Base-by-base conservation (phyloP, 2,797 vertebrate species). In the Characodon lateralis region DNA sequence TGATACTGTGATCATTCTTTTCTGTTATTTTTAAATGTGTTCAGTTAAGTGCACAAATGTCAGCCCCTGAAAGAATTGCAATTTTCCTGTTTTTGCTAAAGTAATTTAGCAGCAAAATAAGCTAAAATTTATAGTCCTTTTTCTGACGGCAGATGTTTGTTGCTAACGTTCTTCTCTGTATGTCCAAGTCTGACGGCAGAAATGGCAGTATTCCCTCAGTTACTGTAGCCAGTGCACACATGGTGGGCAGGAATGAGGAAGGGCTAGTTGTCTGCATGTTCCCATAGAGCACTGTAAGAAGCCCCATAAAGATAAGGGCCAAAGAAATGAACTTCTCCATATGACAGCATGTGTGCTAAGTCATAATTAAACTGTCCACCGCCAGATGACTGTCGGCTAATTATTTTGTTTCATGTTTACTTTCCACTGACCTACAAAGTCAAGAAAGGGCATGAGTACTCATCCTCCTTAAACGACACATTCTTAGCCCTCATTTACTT, bases 181-280 rank as follows among this genome's bases (percentile, higher is more conserved):
- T 80, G 56, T 61, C 76, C 31, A 28, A 35, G 58, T 0, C 66
- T 73, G 69, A 74, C 41, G 9, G 79, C 72, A 55, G 46, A 77
- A 82, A 76, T 73, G 31, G 16, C 48, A 59, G 31, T 50, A 7
- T 70, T 76, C 56, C 50, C 50, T 74, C 61, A 31, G 78, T 43
- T 77, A 35, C 77, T 71, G 3, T 20, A 48, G 56, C 75, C n/a
- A 43, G 43, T 72, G 43, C 74, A 75, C 50, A 73, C 66, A 82
- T 31, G 58, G 63, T 65, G 16, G 69, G 58, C 72, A 86, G 86
- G 89, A 94, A 94, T 92, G 92, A 91, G 92, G 93, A 94, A 95
- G 81, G 79, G 46, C 82, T 76, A 76, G 74, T 87, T 90, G 92
- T 94, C 89, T 86, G 1, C 85, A 84, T 83, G 84, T 95, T 95